A percentile compares a stretch with the other conserved stretches of the same genome.
These are phyloP conservation scores for Diglossa brunneiventris DNA, from an alignment of 2,113 vertebrate genomes.

Conservation along the genomic window DNA sequence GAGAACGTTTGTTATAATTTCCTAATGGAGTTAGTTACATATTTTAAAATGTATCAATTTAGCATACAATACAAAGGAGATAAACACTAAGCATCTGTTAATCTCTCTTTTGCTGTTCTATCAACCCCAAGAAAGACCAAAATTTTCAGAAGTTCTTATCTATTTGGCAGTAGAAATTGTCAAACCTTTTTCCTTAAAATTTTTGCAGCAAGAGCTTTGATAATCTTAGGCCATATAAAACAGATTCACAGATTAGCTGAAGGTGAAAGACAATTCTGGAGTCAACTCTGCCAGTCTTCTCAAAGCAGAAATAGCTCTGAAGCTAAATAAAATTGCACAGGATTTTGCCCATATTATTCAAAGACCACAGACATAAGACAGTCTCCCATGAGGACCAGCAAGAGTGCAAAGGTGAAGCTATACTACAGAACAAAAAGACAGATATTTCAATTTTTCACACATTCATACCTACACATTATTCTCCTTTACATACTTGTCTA, in stretches of 20 bases:
- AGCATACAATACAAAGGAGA: background rate
- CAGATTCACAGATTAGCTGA: background rate
- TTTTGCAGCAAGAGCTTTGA: background rate
- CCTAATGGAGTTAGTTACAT: background rate
- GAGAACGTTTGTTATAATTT: background rate
- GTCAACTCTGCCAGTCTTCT: background rate
- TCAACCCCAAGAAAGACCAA: background rate
- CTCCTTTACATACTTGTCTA: background rate
- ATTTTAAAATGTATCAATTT: background rate
- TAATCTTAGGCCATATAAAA: background rate
- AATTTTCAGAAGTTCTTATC: background rate
- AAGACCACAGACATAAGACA: background rate
- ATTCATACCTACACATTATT: background rate
- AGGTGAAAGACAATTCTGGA: background rate
- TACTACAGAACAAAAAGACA: background rate
- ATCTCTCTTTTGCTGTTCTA: background rate
- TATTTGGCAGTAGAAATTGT: background rate
- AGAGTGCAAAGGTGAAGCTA: background rate
- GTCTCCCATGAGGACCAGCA: background rate
- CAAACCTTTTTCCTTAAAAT: background rate
- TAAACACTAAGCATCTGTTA: background rate
- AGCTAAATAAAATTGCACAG: background rate
- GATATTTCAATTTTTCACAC: background rate
- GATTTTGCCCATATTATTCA: background rate
- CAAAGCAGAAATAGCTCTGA: background rate